phyloP scores from a whole-genome alignment of 2,113 vertebrate species.

The Odontophorus gujanensis region DNA sequence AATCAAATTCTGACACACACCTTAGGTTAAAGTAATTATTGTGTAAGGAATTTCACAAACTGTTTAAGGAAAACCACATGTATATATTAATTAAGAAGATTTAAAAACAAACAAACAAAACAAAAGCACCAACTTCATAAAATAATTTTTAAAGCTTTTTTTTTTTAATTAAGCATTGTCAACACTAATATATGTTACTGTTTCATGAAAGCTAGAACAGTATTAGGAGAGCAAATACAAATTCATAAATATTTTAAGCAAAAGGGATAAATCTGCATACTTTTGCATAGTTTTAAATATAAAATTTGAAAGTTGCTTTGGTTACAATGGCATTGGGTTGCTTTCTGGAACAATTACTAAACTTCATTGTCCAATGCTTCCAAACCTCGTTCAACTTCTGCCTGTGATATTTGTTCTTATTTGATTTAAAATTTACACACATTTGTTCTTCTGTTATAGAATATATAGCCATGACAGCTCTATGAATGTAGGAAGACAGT shows the following conservation, averaged over 20 bases:
- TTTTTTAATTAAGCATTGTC: constrained; percentile 70
- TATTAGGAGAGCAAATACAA: constrained; percentile 51
- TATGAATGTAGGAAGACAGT: background rate
- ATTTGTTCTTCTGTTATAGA: background rate
- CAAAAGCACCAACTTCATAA: background rate
- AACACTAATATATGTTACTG: constrained; percentile 41
- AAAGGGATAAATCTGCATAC: background rate
- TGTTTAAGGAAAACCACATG: background rate
- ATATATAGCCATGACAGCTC: background rate
- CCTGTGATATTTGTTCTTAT: background rate
- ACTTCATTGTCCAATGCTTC: background rate
- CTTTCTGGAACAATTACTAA: background rate
- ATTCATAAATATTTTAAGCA: constrained; percentile 4
- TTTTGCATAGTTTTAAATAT: background rate
- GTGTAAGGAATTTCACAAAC: constrained; percentile 14
- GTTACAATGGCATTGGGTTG: background rate
- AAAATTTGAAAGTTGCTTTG: background rate
- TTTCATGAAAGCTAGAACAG: constrained; percentile 51
- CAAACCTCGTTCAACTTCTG: background rate
- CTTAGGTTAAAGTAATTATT: background rate
- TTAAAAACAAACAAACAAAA: background rate
- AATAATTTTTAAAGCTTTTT: constrained; percentile 57
- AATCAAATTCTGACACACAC: background rate
- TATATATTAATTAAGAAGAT: background rate
- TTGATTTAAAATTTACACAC: background rate